Evolutionary conservation across 92 coral and sea anemone species (phyloP), one percentile per base, ranked within the genome.

Genomic region (Nematostella vectensis): DNA sequence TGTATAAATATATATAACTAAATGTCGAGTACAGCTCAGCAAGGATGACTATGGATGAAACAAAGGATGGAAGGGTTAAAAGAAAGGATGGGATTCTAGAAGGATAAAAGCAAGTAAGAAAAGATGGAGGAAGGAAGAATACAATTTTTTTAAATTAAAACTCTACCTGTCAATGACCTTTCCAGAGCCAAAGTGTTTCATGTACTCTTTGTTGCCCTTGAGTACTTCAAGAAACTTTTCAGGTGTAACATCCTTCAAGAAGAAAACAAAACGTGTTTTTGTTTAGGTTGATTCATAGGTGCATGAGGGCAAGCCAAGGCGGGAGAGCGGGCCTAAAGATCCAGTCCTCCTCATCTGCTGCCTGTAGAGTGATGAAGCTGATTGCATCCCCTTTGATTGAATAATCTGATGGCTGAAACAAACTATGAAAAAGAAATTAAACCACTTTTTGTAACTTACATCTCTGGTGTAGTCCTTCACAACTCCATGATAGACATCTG

Each of bases 151-250:
- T n/a, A n/a, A n/a, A n/a, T n/a, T n/a, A n/a, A n/a, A 33, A 6
- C 40, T 33, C 3, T 30, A 81, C 98, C 98, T 91, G 72, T 81
- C 95, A 63, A 91, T 85, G 21, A 91, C 95, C 65, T 91, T 91
- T 27, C 98, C 98, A 55, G 96, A 87, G 10, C 98, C 98, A 59
- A 85, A 76, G 4, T 84, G 79, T 19, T 38, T 31, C 87, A 78
- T 69, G 19, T 77, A 83, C 43, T 83, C 78, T 50, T 71, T 81
- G 69, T 81, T 61, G 23, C 98, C 98, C 60, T 81, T 75, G 48
- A 91, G 75, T 18, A 81, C 61, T 22, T 73, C 83, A 9, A 91
- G 59, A 63, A 91, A 91, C 45, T 86, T 87, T 49, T 70, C 3
- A 29, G 98, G 91, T 17, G 85, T 85, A 37, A 91, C 98, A 3